phyloP scores from a whole-genome alignment of 2,797 vertebrate species.

The Paedocypris micromegethes region DNA sequence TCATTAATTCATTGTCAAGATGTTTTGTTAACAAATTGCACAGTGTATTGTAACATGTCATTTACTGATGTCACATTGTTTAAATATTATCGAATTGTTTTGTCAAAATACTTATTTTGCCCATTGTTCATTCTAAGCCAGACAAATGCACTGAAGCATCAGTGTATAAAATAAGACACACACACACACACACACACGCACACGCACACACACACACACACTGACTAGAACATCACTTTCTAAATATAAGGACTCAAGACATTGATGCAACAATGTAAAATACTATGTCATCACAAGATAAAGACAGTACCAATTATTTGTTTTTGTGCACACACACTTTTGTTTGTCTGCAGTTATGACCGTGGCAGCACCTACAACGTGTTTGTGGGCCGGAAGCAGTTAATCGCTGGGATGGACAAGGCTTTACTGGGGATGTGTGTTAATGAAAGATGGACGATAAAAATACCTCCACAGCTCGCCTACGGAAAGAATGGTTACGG shows the following conservation, averaged over 20 bases:
- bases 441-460: slow-evolving; percentile 87
- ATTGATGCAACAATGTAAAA: not conserved
- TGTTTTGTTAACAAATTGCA: not conserved
- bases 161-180: too few relatives aligned
- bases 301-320: not conserved
- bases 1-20: not conserved
- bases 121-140: too few relatives aligned
- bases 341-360: slow-evolving; percentile 79
- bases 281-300: not conserved
- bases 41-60: not conserved
- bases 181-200: too few relatives aligned
- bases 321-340: not conserved
- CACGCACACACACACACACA: too few relatives aligned
- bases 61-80: too few relatives aligned
- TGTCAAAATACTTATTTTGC: too few relatives aligned
- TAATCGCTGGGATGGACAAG: slow-evolving; percentile 94
- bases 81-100: too few relatives aligned
- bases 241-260: too few relatives aligned
- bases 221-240: too few relatives aligned
- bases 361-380: slow-evolving; percentile 90
- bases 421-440: slow-evolving; percentile 94
- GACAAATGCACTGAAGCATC: too few relatives aligned
- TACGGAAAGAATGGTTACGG: slow-evolving; percentile 87
- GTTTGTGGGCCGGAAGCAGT: slow-evolving; percentile 86
- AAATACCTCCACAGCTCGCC: slow-evolving; percentile 85